Evolutionary conservation across 1,140 invertebrate genomes (phyloP).

Genomic region (Coboldia fuscipes): DNA sequence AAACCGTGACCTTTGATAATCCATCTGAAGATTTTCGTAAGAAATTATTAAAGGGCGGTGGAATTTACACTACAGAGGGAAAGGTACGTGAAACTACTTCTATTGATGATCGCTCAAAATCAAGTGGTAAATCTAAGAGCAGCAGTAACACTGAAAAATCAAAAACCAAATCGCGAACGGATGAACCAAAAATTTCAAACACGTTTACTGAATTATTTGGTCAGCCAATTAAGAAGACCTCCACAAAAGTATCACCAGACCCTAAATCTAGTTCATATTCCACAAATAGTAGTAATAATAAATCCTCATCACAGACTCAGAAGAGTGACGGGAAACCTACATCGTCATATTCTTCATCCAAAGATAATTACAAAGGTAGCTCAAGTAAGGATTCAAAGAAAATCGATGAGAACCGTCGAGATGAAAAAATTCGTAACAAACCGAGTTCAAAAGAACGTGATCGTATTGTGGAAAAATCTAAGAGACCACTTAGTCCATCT

Average conservation of each 20-base stretch:
- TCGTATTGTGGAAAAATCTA: slow-evolving; percentile 33
- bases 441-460: slow-evolving; percentile 35
- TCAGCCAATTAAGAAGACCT: slow-evolving; percentile 46
- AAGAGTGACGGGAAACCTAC: slow-evolving; percentile 15
- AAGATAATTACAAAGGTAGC: slow-evolving; percentile 20
- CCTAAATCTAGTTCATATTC: slow-evolving; percentile 22
- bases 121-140: slow-evolving; percentile 7
- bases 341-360: slow-evolving; percentile 9
- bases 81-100: no score
- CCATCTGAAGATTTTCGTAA: slow-evolving; percentile 74
- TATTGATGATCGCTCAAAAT: neutral
- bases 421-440: slow-evolving; percentile 37
- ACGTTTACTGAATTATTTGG: slow-evolving; percentile 63
- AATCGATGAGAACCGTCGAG: slow-evolving; percentile 34
- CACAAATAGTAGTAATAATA: slow-evolving; percentile 4
- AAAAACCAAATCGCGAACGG: slow-evolving; percentile 38
- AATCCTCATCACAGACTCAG: slow-evolving; percentile 22
- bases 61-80: no score
- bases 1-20: slow-evolving; percentile 27
- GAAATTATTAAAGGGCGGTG: slow-evolving; percentile 74
- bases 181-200: slow-evolving; percentile 34
- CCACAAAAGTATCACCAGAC: slow-evolving; percentile 35
- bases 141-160: slow-evolving; percentile 6
- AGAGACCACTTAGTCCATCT: slow-evolving; percentile 32
- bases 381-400: slow-evolving; percentile 26